A percentile compares a stretch with the other conserved stretches of the same genome.
Evolutionary conservation across 2,113 vertebrate species (phyloP).

Genomic region (Geothlypis trichas): DNA sequence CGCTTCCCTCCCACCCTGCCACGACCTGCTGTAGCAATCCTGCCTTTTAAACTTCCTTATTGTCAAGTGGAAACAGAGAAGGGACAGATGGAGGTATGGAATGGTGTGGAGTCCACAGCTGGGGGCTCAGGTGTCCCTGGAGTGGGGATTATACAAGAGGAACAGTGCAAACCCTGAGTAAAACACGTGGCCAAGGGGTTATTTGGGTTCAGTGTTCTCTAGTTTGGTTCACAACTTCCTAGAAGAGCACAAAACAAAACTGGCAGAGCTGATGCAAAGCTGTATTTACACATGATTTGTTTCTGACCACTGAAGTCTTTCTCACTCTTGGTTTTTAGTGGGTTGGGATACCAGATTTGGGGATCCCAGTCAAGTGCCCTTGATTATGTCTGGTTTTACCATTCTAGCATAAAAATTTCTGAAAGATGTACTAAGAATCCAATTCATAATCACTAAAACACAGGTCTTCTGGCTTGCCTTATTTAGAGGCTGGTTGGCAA

Average conservation of each 20-base stretch:
- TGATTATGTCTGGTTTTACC: background rate
- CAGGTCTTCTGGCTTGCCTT: background rate
- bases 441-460: background rate
- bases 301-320: background rate
- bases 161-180: background rate
- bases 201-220: background rate
- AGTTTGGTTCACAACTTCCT: background rate
- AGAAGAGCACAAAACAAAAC: background rate
- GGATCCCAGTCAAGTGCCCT: background rate
- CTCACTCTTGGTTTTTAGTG: background rate
- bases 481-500: background rate
- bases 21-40: conserved; percentile 87
- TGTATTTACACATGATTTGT: background rate
- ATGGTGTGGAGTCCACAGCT: background rate
- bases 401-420: background rate
- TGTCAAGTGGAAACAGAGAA: conserved; percentile 93
- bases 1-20: conserved; percentile 93
- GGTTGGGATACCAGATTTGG: background rate
- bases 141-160: background rate
- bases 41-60: conserved; percentile 89
- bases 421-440: background rate
- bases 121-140: background rate
- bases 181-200: background rate
- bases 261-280: background rate
- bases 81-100: conserved; percentile 94